Base-by-base conservation (phyloP, 1,140 invertebrate species). In the Acyrthosiphon pisum region DNA sequence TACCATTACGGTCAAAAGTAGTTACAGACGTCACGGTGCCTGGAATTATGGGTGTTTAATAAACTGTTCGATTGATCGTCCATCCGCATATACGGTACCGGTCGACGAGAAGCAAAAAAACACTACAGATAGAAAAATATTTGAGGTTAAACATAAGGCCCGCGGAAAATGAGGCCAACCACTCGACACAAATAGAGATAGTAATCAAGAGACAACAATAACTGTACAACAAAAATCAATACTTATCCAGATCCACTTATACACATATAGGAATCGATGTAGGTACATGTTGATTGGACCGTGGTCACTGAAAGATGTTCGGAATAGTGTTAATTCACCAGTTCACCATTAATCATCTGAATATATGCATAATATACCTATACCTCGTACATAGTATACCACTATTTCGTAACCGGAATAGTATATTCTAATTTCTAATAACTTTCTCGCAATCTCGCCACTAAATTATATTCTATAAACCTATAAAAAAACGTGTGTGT, bases 391-490 rank as follows among this genome's bases (percentile, higher is more conserved):
- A n/a, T n/a, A 26, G 44, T 26, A 30, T 46, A 37, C 44, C 44
- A 11, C 44, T n/a, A 46, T 87, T 87, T 46, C 6, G 84, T 87
- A 87, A 87, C 84, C 84, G 44, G 30, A 87, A 46, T 46, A 87
- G 8, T 46, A n/a, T 87, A 46, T 87, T 37, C 11, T 48, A 86
- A 86, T 86, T 86, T 35, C 9, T 86, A 87, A 87, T 87, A 37
- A 87, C 84, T 87, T 87, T 48, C 84, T 87, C 37, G 83, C 9
- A 20, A n/a, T 48, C 84, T 87, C 37, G 83, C 9, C 18, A n/a
- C 14, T 76, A 76, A 76, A 76, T 76, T 18, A 18, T n/a, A 76
- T 68, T 76, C 4, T n/a, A 76, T 76, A n/a, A 76, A 76, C n/a
- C 60, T 76, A 76, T 76, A 76, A n/a, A 76, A 76, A 76, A 76